phyloP scores from a whole-genome alignment of 2,113 vertebrate species.

The Rostratula benghalensis region DNA sequence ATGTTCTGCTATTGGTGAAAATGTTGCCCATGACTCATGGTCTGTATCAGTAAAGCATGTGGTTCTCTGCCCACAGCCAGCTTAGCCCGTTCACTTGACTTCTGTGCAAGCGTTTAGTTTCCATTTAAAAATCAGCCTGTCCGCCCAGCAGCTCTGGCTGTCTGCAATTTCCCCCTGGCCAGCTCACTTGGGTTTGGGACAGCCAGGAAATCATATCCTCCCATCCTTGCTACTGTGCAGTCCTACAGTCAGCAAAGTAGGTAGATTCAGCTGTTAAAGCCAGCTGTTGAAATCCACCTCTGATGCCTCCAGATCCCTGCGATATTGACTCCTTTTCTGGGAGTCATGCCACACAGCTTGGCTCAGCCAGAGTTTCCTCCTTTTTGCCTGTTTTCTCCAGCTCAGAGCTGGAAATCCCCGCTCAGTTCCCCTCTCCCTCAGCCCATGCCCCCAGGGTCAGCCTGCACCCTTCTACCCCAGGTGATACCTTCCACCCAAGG shows the following conservation, averaged over 20 bases:
- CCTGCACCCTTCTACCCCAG: not conserved
- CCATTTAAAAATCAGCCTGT: not conserved
- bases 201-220: not conserved
- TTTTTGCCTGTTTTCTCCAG: slow-evolving; percentile 31
- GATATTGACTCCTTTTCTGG: slow-evolving; percentile 56
- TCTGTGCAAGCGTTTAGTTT: not conserved
- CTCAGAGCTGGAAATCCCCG: slow-evolving; percentile 47
- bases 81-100: not conserved
- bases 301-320: not conserved
- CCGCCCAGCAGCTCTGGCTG: not conserved
- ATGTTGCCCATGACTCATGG: not conserved
- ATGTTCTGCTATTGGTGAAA: slow-evolving; percentile 20
- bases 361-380: slow-evolving; percentile 48
- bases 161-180: not conserved
- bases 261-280: slow-evolving; percentile 20
- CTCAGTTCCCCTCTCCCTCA: slow-evolving; percentile 9
- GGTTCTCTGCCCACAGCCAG: slow-evolving; percentile 35
- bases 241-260: not conserved
- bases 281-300: slow-evolving; percentile 42
- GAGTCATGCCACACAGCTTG: slow-evolving; percentile 48
- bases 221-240: not conserved
- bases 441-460: not conserved
- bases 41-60: not conserved
- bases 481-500: not conserved
- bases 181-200: fast-evolving